Evolutionary conservation across 1,140 invertebrate species (phyloP).

Genomic region (Drosophila trapezifrons): DNA sequence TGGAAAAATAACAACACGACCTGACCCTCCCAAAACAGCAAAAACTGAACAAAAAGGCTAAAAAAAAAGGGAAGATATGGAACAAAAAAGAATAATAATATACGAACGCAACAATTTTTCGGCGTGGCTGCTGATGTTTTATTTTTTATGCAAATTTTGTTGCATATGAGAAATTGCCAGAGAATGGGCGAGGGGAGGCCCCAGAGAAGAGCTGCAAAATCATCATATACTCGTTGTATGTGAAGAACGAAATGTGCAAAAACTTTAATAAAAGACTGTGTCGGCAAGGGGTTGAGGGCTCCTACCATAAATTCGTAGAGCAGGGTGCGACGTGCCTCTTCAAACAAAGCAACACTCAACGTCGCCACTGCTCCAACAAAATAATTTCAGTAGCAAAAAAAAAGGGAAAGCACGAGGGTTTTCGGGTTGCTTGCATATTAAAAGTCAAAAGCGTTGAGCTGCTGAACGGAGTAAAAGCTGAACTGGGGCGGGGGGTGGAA

Average conservation of each 20-base stretch:
- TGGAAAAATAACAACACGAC: conserved; percentile 51
- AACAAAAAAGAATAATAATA: conserved; percentile 58
- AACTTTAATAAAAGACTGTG: conserved; percentile 74
- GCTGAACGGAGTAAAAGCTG: conserved; percentile 16
- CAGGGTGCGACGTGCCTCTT: conserved; percentile 64
- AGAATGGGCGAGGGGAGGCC: conserved; percentile 12
- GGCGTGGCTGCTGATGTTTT: conserved; percentile 67
- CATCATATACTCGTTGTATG: conserved; percentile 49
- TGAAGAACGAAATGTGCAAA: conserved; percentile 64
- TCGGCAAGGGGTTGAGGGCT: conserved; percentile 5
- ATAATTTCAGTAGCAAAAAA: conserved; percentile 75
- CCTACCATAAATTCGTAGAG: conserved; percentile 66
- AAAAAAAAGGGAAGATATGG: conserved; percentile 7
- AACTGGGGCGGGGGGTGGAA: background rate
- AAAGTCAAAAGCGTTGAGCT: conserved; percentile 78
- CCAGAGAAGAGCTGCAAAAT: conserved; percentile 31
- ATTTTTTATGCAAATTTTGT: conserved; percentile 81
- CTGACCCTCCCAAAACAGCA: conserved; percentile 3
- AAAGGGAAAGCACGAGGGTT: conserved; percentile 13
- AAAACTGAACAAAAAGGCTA: background rate
- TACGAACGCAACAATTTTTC: conserved; percentile 76
- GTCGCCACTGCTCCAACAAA: conserved; percentile 60
- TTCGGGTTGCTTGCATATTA: conserved; percentile 73
- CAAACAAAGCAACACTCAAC: conserved; percentile 81
- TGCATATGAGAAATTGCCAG: conserved; percentile 77